These are phyloP conservation scores for Drosophila ezoana DNA, from an alignment of 2,888 invertebrate genomes.

Conservation along the genomic window DNA sequence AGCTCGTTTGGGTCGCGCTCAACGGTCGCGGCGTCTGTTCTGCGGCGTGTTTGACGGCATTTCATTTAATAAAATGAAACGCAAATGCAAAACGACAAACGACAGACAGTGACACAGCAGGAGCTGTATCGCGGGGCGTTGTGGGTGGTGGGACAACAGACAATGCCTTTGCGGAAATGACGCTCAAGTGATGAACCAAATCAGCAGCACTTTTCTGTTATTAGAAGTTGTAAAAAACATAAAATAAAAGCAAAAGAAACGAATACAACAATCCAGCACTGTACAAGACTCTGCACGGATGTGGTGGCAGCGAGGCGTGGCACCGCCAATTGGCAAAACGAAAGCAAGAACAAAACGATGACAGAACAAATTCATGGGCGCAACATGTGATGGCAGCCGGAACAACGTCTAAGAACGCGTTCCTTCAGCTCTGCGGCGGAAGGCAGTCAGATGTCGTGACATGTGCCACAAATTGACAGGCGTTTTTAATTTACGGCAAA, in stretches of 20 bases:
- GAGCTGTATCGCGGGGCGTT: background rate
- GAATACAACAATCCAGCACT: conserved; percentile 34
- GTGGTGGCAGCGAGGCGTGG: conserved; percentile 28
- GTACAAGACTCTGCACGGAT: background rate
- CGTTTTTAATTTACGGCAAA: conserved; percentile 45
- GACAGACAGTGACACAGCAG: conserved; percentile 43
- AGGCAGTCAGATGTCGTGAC: conserved; percentile 36
- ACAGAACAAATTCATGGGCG: conserved; percentile 58
- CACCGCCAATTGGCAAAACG: conserved; percentile 46
- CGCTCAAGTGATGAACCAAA: conserved; percentile 73
- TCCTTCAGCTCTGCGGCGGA: background rate
- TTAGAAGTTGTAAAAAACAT: conserved; percentile 69
- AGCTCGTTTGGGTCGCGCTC: conserved; percentile 47
- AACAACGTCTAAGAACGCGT: background rate
- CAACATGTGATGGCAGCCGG: conserved; percentile 55
- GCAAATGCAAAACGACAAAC: conserved; percentile 67
- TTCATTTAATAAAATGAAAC: conserved; percentile 75
- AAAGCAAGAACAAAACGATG: conserved; percentile 36
- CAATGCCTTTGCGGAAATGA: conserved; percentile 66
- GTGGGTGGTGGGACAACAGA: conserved; percentile 23
- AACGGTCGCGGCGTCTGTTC: conserved; percentile 46
- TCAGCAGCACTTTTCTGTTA: conserved; percentile 74
- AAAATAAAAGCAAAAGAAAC: conserved; percentile 27
- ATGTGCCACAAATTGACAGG: conserved; percentile 42
- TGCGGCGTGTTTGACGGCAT: conserved; percentile 68